Percentiles rank a stretch among this genome's conserved stretches.
phyloP scores from a whole-genome alignment of 2,113 vertebrate species.

The Azemiops feae region DNA sequence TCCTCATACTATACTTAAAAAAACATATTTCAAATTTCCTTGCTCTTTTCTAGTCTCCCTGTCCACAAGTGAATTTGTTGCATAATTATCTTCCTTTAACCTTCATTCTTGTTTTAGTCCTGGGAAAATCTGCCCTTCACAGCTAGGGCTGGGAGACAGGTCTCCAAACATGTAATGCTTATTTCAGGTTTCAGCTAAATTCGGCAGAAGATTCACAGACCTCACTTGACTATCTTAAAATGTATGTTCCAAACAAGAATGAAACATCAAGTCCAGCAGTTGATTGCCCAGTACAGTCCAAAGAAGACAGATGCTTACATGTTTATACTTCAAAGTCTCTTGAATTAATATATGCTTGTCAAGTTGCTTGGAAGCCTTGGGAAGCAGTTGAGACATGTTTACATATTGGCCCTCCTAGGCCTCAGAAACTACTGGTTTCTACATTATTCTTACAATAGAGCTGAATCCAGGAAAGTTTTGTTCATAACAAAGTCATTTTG shows the following conservation, averaged over 20 bases:
- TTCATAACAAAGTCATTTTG: not conserved
- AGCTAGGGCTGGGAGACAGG: not conserved
- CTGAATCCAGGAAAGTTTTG: not conserved
- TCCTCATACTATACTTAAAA: not conserved
- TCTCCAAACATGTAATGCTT: not conserved
- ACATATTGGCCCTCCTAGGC: not conserved
- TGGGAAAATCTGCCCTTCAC: not conserved
- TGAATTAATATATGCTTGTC: not conserved
- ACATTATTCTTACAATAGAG: not conserved
- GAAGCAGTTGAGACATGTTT: not conserved
- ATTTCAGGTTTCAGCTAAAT: not conserved
- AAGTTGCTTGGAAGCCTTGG: not conserved
- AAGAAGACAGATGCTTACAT: not conserved
- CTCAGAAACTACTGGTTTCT: not conserved
- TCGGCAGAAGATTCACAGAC: not conserved
- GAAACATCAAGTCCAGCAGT: not conserved
- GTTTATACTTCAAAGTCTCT: not conserved
- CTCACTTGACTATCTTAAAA: not conserved
- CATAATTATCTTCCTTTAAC: not conserved
- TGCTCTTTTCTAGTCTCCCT: not conserved
- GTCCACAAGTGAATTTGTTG: not conserved
- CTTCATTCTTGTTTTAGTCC: not conserved
- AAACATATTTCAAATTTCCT: not conserved
- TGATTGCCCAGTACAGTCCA: not conserved
- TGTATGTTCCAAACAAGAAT: not conserved